Percentiles rank a stretch among this genome's conserved stretches.
These are phyloP conservation scores for Syrrhaptes paradoxus DNA, from an alignment of 2,113 vertebrate species.

Conservation along the genomic window DNA sequence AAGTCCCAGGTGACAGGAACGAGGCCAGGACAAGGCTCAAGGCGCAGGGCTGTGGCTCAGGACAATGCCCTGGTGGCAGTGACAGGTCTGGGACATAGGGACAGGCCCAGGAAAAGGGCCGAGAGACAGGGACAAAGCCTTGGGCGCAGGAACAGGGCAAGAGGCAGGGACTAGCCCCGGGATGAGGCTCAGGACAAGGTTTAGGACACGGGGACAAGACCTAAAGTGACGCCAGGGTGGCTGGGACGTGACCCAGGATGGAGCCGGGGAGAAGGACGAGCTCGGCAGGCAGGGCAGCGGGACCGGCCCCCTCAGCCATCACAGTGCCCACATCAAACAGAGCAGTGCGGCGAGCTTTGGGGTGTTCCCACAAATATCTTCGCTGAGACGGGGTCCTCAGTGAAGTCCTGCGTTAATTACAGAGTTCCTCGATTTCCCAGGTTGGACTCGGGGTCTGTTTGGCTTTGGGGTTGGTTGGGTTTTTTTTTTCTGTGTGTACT, in stretches of 20 bases:
- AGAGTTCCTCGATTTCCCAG: not conserved
- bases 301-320: rapidly evolving
- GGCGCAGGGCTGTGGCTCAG: no score
- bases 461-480: not conserved
- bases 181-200: not conserved
- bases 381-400: rapidly evolving
- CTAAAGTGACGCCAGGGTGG: not conserved
- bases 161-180: no score
- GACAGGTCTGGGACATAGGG: no score
- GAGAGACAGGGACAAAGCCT: not conserved
- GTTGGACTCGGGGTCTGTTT: not conserved
- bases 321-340: not conserved
- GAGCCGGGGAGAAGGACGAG: not conserved
- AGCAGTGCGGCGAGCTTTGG: not conserved
- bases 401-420: rapidly evolving
- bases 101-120: no score
- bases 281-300: not conserved
- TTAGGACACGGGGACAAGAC: not conserved
- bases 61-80: no score
- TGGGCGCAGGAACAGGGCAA: no score
- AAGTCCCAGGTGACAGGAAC: not conserved
- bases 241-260: not conserved
- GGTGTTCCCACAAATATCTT: not conserved
- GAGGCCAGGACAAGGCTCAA: not conserved
- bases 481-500: no score